Conservation (phyloP, 2,113 vertebrate species). For the Gasterosteus nipponicus region DNA sequence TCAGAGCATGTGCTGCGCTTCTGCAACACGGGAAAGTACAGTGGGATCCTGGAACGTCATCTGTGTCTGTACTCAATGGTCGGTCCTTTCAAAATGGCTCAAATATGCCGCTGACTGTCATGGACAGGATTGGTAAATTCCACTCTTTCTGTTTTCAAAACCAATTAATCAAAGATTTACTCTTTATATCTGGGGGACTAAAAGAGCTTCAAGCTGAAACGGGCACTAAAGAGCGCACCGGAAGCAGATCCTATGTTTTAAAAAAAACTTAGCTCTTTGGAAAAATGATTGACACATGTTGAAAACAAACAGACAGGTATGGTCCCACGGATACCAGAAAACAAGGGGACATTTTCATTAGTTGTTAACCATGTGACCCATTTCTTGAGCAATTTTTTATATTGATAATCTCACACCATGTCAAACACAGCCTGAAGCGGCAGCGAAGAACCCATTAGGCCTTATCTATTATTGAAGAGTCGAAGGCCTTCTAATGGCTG, state of each 20-base stretch:
- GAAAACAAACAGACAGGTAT: slow-evolving; percentile 32
- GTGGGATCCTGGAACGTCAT: not conserved
- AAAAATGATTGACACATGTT: slow-evolving; percentile 10
- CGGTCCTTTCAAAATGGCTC: not conserved
- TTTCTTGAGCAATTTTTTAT: slow-evolving; percentile 56
- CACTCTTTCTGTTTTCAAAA: not conserved
- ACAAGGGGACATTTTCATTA: slow-evolving; percentile 22
- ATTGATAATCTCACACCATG: slow-evolving; percentile 70
- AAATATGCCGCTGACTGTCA: not conserved
- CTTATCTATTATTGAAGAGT: slow-evolving; percentile 81
- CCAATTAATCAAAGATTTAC: not conserved
- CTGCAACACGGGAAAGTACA: not conserved
- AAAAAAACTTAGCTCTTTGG: not conserved
- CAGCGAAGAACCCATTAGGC: slow-evolving; percentile 74
- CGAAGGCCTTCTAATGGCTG: slow-evolving; percentile 67
- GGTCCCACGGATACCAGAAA: slow-evolving; percentile 1
- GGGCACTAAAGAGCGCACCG: not conserved
- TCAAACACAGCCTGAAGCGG: slow-evolving; percentile 70
- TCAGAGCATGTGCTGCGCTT: slow-evolving; percentile 2
- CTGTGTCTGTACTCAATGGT: slow-evolving; percentile 6
- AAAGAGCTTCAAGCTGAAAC: slow-evolving; percentile 5
- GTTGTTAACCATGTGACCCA: slow-evolving; percentile 55
- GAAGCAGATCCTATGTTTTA: too few relatives aligned
- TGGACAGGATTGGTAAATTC: not conserved
- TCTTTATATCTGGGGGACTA: slow-evolving; percentile 9